These are phyloP conservation scores for Pachycephala philippinensis DNA, from an alignment of 2,113 vertebrate species.

Conservation along the genomic window DNA sequence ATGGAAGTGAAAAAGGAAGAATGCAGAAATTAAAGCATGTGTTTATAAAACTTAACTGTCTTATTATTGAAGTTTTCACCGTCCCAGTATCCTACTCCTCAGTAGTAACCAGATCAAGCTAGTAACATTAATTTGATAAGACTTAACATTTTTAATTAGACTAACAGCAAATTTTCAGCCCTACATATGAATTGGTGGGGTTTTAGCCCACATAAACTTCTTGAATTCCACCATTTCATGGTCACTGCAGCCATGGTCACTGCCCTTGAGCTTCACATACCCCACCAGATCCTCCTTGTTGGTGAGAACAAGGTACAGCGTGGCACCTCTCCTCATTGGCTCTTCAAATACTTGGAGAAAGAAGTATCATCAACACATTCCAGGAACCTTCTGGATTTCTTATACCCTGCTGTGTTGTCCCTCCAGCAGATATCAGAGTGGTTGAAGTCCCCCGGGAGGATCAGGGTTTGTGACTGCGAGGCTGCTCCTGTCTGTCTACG, in stretches of 20 bases:
- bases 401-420: not conserved
- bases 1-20: not conserved
- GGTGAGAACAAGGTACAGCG: not conserved
- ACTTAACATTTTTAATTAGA: not conserved
- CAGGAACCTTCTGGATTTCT: not conserved
- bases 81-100: not conserved
- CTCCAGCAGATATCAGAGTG: not conserved
- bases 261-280: not conserved
- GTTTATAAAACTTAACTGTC: not conserved
- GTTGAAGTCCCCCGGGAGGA: not conserved
- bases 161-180: not conserved
- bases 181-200: not conserved
- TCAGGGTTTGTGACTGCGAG: not conserved
- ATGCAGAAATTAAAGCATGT: not conserved
- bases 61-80: not conserved
- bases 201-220: not conserved
- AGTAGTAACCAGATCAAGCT: not conserved
- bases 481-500: not conserved
- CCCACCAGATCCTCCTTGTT: not conserved
- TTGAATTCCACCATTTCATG: not conserved
- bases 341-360: not conserved
- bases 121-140: not conserved
- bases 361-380: not conserved
- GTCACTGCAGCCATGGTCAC: not conserved
- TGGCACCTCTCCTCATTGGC: not conserved